Conservation (phyloP, 2,888 invertebrate species). For the Dicranocentrus wangi region DNA sequence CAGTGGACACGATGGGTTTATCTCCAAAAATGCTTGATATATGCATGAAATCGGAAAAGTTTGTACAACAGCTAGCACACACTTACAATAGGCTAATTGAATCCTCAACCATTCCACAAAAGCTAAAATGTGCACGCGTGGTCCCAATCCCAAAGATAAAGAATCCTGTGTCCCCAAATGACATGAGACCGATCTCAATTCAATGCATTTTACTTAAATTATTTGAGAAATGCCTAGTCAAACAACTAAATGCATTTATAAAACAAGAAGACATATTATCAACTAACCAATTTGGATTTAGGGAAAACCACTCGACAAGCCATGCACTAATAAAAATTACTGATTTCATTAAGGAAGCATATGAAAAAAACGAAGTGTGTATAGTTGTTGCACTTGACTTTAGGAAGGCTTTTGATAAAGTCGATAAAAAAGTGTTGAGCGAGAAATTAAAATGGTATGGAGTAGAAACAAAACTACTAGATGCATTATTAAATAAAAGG, state of each 20-base stretch:
- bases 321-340: constrained; percentile 48
- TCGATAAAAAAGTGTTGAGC: constrained; percentile 19
- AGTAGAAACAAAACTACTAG: constrained; percentile 10
- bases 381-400: constrained; percentile 42
- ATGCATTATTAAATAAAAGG: not conserved
- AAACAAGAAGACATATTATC: too few relatives aligned
- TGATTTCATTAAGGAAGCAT: constrained; percentile 12
- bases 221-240: constrained; percentile 39
- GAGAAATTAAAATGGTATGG: constrained; percentile 40
- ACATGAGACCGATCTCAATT: constrained; percentile 38
- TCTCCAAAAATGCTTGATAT: not conserved
- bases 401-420: constrained; percentile 42
- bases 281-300: constrained; percentile 42
- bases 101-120: not conserved
- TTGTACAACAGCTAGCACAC: not conserved
- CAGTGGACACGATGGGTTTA: not conserved
- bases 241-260: constrained; percentile 8
- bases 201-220: constrained; percentile 27
- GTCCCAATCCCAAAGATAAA: constrained; percentile 46
- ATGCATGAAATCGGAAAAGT: not conserved
- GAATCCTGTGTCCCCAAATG: constrained; percentile 16
- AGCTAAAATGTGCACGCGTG: constrained; percentile 30
- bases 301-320: constrained; percentile 17
- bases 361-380: constrained; percentile 22
- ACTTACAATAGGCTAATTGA: not conserved